These are phyloP conservation scores for Apis florea DNA, from an alignment of 1,140 invertebrate genomes.

Conservation along the genomic window DNA sequence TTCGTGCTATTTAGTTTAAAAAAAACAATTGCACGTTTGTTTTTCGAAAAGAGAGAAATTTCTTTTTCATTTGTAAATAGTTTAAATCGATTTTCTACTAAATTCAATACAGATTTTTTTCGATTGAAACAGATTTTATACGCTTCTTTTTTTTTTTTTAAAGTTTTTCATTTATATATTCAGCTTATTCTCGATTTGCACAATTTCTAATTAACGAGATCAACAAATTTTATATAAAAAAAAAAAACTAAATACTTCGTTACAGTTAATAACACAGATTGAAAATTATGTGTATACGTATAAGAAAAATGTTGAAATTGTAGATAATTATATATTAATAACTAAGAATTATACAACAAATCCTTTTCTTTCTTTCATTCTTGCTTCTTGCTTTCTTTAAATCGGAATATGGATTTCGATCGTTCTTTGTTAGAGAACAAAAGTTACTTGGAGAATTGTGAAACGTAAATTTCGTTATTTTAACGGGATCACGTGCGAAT, in stretches of 20 bases:
- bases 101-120: neutral
- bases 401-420: neutral
- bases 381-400: neutral
- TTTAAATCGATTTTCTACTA: no score
- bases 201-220: neutral
- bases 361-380: neutral
- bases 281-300: neutral
- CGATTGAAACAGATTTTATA: neutral
- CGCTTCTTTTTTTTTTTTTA: no score
- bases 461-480: slow-evolving; percentile 3
- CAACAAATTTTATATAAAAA: no score
- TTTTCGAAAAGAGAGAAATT: neutral
- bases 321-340: neutral
- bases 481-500: slow-evolving; percentile 13
- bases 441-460: neutral
- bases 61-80: neutral
- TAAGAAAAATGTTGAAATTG: neutral
- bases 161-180: neutral
- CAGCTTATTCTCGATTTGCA: neutral
- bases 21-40: neutral
- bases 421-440: neutral
- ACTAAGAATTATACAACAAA: neutral
- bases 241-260: no score
- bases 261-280: neutral
- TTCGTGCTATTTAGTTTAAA: neutral